A percentile compares a stretch with the other conserved stretches of the same genome.
Conservation (phyloP, 2,113 vertebrate genomes). For the Gadus chalcogrammus region DNA sequence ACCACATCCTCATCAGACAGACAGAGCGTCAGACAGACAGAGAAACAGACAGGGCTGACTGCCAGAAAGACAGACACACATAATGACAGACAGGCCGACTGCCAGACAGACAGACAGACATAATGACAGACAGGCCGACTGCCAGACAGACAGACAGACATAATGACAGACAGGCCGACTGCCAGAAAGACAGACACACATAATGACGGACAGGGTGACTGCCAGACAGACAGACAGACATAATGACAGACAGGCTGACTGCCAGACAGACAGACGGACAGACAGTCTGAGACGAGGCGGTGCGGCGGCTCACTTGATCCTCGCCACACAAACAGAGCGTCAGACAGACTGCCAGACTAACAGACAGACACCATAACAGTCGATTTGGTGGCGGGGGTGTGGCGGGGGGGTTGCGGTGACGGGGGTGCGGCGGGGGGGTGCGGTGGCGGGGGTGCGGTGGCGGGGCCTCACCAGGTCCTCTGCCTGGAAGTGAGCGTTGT, state of each 20-base stretch:
- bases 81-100: background rate
- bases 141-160: background rate
- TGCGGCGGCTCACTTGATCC: background rate
- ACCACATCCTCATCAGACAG: background rate
- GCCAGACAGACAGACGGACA: background rate
- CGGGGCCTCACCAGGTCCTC: slow-evolving; percentile 82
- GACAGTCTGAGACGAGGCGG: no score
- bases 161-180: background rate
- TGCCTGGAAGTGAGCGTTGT: slow-evolving; percentile 86
- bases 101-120: slow-evolving; percentile 5
- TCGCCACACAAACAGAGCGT: background rate
- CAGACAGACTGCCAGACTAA: background rate
- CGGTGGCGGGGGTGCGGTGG: background rate
- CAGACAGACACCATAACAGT: background rate
- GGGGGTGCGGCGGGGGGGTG: no score
- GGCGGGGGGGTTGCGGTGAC: background rate
- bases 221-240: background rate
- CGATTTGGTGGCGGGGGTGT: no score
- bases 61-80: background rate
- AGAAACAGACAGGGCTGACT: background rate
- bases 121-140: background rate
- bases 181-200: background rate
- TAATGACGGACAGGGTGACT: background rate
- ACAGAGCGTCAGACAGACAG: slow-evolving; percentile 9
- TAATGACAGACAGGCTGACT: background rate